phyloP scores from a whole-genome alignment of 2,888 invertebrate species.

The Cancer borealis region DNA sequence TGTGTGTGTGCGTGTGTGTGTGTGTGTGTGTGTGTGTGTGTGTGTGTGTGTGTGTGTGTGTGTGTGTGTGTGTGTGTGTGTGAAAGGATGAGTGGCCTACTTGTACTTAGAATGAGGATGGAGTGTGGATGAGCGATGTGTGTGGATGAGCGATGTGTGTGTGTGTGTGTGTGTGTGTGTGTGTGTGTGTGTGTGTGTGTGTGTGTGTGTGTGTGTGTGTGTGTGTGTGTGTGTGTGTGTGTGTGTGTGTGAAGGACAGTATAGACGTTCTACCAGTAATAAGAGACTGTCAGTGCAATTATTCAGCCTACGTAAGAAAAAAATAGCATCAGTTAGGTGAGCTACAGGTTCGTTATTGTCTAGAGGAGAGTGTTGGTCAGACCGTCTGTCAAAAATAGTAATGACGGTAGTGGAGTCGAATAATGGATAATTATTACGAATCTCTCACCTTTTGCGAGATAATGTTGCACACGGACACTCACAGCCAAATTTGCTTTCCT shows the following conservation, averaged over 20 bases:
- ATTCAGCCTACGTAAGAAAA: not conserved
- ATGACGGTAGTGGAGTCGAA: not conserved
- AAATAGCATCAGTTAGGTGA: not conserved
- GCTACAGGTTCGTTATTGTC: not conserved
- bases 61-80: slow-evolving; percentile 41
- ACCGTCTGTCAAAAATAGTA: not conserved
- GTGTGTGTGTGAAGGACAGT: slow-evolving; percentile 2
- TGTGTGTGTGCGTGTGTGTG: slow-evolving; percentile 18
- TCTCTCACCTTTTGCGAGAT: slow-evolving; percentile 1
- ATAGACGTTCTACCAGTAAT: not conserved
- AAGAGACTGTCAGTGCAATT: not conserved
- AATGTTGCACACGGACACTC: not conserved
- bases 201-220: slow-evolving; percentile 55
- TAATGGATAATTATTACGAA: not conserved
- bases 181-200: slow-evolving; percentile 52
- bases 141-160: not conserved
- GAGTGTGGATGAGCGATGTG: not conserved
- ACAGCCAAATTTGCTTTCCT: not conserved
- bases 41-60: slow-evolving; percentile 38
- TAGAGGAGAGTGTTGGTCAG: not conserved
- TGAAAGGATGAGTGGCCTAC: not conserved
- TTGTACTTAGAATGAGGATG: not conserved
- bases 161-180: slow-evolving; percentile 53
- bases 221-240: slow-evolving; percentile 58
- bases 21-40: slow-evolving; percentile 41